Evolutionary conservation across 2,797 vertebrate genomes (phyloP).

Genomic region (Acanthopagrus latus): DNA sequence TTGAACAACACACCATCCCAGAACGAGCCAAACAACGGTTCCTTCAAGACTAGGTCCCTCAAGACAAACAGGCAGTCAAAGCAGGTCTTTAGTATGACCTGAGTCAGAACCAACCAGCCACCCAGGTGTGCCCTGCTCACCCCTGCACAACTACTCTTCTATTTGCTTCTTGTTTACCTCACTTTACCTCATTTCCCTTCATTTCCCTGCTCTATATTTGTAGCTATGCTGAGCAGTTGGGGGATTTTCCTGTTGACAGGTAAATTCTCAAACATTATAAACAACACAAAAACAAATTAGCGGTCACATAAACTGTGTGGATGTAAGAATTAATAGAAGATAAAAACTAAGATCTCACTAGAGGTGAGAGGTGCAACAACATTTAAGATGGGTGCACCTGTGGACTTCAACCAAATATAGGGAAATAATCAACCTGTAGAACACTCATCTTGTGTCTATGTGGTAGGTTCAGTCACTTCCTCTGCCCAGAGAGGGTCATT

Average conservation of each 20-base stretch:
- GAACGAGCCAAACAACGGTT: conserved; percentile 58
- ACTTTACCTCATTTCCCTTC: conserved; percentile 64
- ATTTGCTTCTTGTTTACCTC: conserved; percentile 72
- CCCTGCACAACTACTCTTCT: conserved; percentile 55
- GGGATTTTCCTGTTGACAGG: conserved; percentile 68
- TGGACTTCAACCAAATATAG: conserved; percentile 27
- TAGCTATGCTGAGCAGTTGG: conserved; percentile 40
- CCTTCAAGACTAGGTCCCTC: conserved; percentile 64
- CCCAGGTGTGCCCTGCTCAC: conserved; percentile 66
- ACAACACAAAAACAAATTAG: conserved; percentile 55
- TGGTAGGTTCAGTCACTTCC: conserved; percentile 12
- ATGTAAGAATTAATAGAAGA: conserved; percentile 40
- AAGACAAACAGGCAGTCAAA: conserved; percentile 56
- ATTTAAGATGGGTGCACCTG: conserved; percentile 10
- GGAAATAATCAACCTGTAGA: conserved; percentile 5
- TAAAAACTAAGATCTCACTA: conserved; percentile 16
- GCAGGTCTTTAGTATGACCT: conserved; percentile 48
- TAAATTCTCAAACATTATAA: conserved; percentile 47
- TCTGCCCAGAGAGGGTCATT: conserved; percentile 41
- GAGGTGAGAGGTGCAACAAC: conserved; percentile 24
- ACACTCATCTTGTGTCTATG: conserved; percentile 22
- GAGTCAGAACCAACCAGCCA: conserved; percentile 65
- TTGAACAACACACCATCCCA: conserved; percentile 59
- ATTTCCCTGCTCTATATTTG: conserved; percentile 64
- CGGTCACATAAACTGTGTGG: conserved; percentile 18